Evolutionary conservation across 2,113 vertebrate species (phyloP).

Genomic region (Anarrhichthys ocellatus): DNA sequence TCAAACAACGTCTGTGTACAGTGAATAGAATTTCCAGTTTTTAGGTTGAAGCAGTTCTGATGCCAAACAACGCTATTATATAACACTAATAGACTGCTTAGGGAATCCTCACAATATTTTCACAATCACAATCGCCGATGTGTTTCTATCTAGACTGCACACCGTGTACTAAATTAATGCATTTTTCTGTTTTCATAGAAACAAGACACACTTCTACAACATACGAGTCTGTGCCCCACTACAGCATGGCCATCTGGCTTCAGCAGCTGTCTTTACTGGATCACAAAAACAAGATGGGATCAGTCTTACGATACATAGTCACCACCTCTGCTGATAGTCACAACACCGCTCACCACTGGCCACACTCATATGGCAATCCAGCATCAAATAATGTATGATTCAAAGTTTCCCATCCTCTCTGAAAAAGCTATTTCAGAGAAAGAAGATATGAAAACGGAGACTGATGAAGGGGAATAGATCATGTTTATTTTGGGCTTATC

Average conservation of each 20-base stretch:
- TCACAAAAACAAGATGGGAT: constrained; percentile 10
- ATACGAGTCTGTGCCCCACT: background rate
- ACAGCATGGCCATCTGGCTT: background rate
- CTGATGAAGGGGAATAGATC: background rate
- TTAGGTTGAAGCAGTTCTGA: background rate
- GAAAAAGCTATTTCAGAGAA: background rate
- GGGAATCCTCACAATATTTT: background rate
- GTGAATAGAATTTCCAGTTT: background rate
- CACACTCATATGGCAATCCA: background rate
- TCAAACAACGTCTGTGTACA: background rate
- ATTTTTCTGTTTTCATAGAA: background rate
- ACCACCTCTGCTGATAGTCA: constrained; percentile 1
- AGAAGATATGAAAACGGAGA: background rate
- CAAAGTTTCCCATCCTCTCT: background rate
- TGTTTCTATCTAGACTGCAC: background rate
- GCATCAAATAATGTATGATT: constrained; percentile 20
- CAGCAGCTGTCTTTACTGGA: constrained; percentile 13
- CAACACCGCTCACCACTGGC: background rate
- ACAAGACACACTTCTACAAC: background rate
- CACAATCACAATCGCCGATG: background rate
- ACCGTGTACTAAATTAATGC: background rate
- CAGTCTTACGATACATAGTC: background rate
- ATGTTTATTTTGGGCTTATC: background rate
- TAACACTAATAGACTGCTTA: background rate
- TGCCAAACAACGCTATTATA: background rate